These are phyloP conservation scores for Heloderma charlesbogerti DNA, from an alignment of 2,113 vertebrate genomes.

Conservation along the genomic window DNA sequence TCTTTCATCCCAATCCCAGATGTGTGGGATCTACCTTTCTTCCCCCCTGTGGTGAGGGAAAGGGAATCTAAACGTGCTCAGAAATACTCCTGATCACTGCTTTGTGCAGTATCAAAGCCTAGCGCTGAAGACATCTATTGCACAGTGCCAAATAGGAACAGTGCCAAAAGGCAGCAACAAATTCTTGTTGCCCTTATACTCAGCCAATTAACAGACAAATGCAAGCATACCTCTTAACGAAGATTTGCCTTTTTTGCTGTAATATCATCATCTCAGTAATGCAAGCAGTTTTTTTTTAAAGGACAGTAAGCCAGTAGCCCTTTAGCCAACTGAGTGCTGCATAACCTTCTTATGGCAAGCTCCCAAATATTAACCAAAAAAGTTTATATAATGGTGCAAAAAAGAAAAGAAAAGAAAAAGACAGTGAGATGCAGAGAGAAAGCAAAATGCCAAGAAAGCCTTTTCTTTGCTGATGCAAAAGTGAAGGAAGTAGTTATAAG, in stretches of 20 bases:
- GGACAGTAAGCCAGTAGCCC: background rate
- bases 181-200: background rate
- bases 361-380: constrained; percentile 21
- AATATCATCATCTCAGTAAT: background rate
- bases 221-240: background rate
- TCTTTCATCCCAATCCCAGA: background rate
- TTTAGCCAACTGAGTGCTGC: constrained; percentile 14
- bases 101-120: background rate
- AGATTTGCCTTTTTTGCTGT: background rate
- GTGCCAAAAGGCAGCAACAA: background rate
- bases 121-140: background rate
- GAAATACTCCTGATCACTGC: background rate
- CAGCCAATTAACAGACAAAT: background rate
- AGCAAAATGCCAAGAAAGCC: background rate
- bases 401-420: background rate
- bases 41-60: background rate
- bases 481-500: background rate
- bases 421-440: background rate
- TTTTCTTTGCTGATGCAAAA: background rate
- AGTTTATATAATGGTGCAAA: constrained; percentile 18
- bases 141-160: background rate
- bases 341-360: constrained; percentile 17
- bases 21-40: background rate
- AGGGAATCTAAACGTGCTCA: background rate
- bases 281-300: background rate